phyloP scores from a whole-genome alignment of 2,888 invertebrate genomes.

The Trachelus stipa region DNA sequence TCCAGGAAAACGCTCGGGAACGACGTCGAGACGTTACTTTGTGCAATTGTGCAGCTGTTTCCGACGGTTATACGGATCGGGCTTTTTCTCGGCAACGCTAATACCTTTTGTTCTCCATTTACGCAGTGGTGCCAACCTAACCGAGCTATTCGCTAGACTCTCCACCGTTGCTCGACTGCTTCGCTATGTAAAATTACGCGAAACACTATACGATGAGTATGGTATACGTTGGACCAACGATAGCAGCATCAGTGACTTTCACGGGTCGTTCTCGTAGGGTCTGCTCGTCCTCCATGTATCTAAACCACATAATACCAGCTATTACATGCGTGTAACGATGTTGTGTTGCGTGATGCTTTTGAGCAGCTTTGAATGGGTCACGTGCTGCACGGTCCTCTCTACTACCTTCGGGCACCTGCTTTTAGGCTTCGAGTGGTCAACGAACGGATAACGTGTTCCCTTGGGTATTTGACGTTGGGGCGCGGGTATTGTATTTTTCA shows the following conservation, averaged over 20 bases:
- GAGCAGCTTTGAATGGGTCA: constrained; percentile 2
- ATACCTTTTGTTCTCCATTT: background rate
- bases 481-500: background rate
- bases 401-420: background rate
- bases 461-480: background rate
- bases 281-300: background rate
- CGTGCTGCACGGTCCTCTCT: background rate
- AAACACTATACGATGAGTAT: background rate
- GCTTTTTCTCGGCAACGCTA: background rate
- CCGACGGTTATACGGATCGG: background rate
- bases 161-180: background rate
- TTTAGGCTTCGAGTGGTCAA: background rate
- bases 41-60: background rate
- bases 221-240: background rate
- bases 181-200: background rate
- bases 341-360: constrained; percentile 2
- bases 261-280: background rate
- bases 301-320: constrained; percentile 2
- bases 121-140: background rate
- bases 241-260: background rate
- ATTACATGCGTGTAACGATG: constrained; percentile 5
- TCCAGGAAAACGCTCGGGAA: background rate
- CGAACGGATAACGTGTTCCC: constrained; percentile 2
- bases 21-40: background rate
- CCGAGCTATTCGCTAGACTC: background rate